These are phyloP conservation scores for Phaonia tiefii DNA, from an alignment of 2,888 invertebrate genomes.

Conservation along the genomic window DNA sequence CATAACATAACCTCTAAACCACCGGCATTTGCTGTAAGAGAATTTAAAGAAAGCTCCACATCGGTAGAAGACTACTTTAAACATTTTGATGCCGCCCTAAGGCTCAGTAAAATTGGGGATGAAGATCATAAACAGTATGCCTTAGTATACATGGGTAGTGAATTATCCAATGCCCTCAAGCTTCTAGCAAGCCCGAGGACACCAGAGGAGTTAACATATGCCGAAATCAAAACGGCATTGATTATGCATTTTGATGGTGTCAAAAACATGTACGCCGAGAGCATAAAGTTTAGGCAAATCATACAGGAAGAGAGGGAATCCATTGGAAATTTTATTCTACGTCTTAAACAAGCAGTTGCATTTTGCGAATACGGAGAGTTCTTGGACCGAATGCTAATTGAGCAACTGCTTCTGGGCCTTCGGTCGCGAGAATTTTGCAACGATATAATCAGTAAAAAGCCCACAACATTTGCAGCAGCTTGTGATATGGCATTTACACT, in stretches of 20 bases:
- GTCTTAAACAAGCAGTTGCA: conserved; percentile 28
- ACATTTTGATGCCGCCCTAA: too few species aligned
- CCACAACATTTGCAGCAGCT: conserved; percentile 45
- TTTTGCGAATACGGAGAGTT: conserved; percentile 42
- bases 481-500: conserved; percentile 35
- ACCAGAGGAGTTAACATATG: conserved; percentile 23
- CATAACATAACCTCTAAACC: too few species aligned
- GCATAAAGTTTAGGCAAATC: conserved; percentile 48
- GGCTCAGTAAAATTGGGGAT: too few species aligned
- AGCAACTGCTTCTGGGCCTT: conserved; percentile 61
- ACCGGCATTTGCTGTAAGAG: too few species aligned
- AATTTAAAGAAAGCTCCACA: too few species aligned
- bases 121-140: too few species aligned
- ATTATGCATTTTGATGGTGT: conserved; percentile 32
- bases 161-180: conserved; percentile 24
- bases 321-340: conserved; percentile 41
- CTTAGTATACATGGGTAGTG: too few species aligned
- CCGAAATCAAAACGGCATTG: conserved; percentile 29
- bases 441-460: conserved; percentile 60
- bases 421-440: conserved; percentile 55
- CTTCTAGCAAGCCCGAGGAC: conserved; percentile 24
- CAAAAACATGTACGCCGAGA: conserved; percentile 42
- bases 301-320: conserved; percentile 39
- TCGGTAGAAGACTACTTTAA: too few species aligned
- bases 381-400: conserved; percentile 60